Conservation (phyloP, 2,113 vertebrate species). For the Poeciliopsis prolifica region DNA sequence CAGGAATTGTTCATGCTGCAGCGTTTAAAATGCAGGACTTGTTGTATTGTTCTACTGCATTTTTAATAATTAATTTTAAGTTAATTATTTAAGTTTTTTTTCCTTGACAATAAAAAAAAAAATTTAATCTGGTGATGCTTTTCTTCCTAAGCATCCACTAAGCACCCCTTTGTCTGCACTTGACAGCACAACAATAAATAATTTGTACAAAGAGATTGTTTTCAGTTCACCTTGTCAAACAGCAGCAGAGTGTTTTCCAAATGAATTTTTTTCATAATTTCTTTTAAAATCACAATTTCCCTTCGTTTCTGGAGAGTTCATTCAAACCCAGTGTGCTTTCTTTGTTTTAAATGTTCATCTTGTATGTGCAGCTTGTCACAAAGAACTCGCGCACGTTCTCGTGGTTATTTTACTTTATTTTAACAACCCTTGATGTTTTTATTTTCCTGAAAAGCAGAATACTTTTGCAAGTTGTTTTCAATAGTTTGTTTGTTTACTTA, state of each 20-base stretch:
- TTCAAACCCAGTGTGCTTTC: neutral
- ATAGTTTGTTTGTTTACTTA: too few relatives aligned
- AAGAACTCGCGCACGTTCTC: too few relatives aligned
- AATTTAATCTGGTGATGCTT: constrained; percentile 9
- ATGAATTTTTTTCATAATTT: neutral
- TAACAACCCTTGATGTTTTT: too few relatives aligned
- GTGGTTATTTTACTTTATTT: too few relatives aligned
- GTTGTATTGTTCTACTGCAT: neutral
- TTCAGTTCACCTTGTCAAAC: neutral
- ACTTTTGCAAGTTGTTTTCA: too few relatives aligned
- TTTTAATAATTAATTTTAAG: neutral
- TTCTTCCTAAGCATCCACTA: neutral
- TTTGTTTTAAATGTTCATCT: neutral
- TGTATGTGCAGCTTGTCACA: neutral
- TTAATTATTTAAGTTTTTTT: neutral
- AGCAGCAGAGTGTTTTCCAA: neutral
- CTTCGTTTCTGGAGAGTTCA: neutral
- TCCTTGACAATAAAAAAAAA: neutral
- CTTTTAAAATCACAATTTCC: neutral
- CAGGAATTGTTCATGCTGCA: neutral
- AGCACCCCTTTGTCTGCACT: constrained; percentile 6
- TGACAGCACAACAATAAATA: constrained; percentile 13
- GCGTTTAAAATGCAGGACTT: neutral
- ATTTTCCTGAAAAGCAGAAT: too few relatives aligned
- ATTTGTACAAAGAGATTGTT: neutral